Evolutionary conservation across 2,888 invertebrate species (phyloP).

Genomic region (Drosophila planitibia): DNA sequence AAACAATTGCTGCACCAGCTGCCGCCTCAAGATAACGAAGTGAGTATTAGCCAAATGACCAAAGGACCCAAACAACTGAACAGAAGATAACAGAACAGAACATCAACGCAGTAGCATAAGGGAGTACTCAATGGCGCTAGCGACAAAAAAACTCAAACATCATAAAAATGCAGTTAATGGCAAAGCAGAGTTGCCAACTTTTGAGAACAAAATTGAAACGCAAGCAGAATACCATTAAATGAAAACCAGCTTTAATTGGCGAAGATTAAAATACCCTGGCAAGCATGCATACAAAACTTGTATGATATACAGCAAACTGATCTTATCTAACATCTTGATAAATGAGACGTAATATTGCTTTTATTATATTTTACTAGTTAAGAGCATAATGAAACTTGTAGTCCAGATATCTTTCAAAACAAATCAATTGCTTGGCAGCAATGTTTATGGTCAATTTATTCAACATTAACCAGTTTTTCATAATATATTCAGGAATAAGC

Average conservation of each 20-base stretch:
- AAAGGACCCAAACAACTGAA: constrained; percentile 9
- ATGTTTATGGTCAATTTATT: no score
- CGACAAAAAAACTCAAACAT: constrained; percentile 25
- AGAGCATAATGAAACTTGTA: neutral
- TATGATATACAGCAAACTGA: no score
- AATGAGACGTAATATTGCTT: neutral
- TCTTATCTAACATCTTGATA: neutral
- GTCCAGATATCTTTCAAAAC: no score
- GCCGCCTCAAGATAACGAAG: constrained; percentile 98
- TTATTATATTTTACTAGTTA: neutral
- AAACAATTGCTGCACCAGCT: constrained; percentile 97
- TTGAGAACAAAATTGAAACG: constrained; percentile 13
- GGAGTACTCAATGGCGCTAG: constrained; percentile 26
- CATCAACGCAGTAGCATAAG: constrained; percentile 16
- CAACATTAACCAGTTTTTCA: neutral
- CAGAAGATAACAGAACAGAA: constrained; percentile 10
- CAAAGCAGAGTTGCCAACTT: constrained; percentile 5
- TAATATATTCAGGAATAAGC: neutral
- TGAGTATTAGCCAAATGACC: constrained; percentile 80
- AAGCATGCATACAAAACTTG: neutral
- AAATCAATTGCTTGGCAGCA: no score
- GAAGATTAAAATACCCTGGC: neutral
- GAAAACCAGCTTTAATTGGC: neutral
- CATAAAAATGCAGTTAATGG: constrained; percentile 63
- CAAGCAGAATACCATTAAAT: constrained; percentile 24